phyloP scores from a whole-genome alignment of 1,140 invertebrate genomes.

The Bombus impatiens region DNA sequence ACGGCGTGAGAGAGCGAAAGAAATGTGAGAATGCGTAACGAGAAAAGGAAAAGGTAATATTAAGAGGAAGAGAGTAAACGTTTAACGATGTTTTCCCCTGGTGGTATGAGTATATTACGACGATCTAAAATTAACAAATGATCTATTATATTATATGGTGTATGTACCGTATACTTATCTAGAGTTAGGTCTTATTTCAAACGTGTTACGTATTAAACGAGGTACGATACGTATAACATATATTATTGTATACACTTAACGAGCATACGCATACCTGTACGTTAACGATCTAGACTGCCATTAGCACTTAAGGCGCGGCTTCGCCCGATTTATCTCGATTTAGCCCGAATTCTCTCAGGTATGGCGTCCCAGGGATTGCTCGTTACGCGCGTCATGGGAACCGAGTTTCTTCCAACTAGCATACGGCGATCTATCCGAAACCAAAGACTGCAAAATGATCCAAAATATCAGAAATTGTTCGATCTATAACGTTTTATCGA shows the following conservation, averaged over 20 bases:
- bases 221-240: constrained; percentile 58
- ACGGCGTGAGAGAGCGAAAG: constrained; percentile 35
- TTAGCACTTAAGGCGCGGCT: constrained; percentile 65
- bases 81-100: constrained; percentile 80
- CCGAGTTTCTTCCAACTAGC: background rate
- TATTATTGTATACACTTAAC: constrained; percentile 34
- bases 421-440: no score
- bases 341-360: constrained; percentile 60
- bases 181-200: constrained; percentile 60
- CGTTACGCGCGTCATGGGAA: background rate
- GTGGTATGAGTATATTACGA: constrained; percentile 76
- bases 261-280: constrained; percentile 21
- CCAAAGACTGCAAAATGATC: background rate
- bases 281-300: constrained; percentile 60
- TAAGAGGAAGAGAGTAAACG: constrained; percentile 65
- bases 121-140: constrained; percentile 75
- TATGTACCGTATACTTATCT: constrained; percentile 69
- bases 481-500: no score
- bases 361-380: constrained; percentile 17
- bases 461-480: background rate
- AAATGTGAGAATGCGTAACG: constrained; percentile 50
- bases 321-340: constrained; percentile 52
- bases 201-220: constrained; percentile 59
- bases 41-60: constrained; percentile 35
- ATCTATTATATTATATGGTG: constrained; percentile 67